Base-by-base conservation (phyloP, 2,888 invertebrate genomes). In the Stramonita haemastoma region DNA sequence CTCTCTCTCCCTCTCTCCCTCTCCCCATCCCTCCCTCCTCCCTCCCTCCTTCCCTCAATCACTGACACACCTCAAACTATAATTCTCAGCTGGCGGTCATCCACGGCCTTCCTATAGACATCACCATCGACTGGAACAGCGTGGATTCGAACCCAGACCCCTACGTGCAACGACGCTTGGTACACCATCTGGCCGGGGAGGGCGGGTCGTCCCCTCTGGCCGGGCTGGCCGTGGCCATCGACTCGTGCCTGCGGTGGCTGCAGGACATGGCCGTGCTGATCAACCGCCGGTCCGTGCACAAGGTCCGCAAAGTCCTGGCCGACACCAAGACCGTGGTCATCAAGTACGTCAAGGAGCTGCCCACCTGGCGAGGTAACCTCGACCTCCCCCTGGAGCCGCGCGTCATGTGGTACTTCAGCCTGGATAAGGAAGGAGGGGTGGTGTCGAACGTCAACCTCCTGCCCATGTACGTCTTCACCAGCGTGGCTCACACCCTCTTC, bases 391-490 rank as follows among this genome's bases (percentile, higher is more conserved):
- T 85, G 46, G 91, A 91, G 26, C 86, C 90, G 11, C 86, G 60
- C 6, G 79, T 90, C 5, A 85, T 88, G 36, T 92, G 92, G 92
- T 84, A 89, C 60, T 92, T 92, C 81, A 87, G 90, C n/a, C 57
- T 92, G 85, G 91, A 90, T 57, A 0, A 8, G 81, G 89, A 90
- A 22, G 87, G 89, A 60, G 77, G 86, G 0, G 86, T 91, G 87
- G 87, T 86, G 26, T 92, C 91, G 88, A 89, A 91, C 85, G 88
- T 90, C 15, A 70, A 90, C 26, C 88, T 85, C 8, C 91, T 92
- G 87, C 86, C 90, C 13, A 87, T 92, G 22, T 91, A 90, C 83
- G 85, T 87, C 57, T 57, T 90, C 60, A 60, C 90, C 13, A 86
- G 84, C 19, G 66, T 90, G 46, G 91, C 90, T 66, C 88, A 90